These are phyloP conservation scores for Minunthozetes semirufus DNA, from an alignment of 2,888 invertebrate species.

Conservation along the genomic window DNA sequence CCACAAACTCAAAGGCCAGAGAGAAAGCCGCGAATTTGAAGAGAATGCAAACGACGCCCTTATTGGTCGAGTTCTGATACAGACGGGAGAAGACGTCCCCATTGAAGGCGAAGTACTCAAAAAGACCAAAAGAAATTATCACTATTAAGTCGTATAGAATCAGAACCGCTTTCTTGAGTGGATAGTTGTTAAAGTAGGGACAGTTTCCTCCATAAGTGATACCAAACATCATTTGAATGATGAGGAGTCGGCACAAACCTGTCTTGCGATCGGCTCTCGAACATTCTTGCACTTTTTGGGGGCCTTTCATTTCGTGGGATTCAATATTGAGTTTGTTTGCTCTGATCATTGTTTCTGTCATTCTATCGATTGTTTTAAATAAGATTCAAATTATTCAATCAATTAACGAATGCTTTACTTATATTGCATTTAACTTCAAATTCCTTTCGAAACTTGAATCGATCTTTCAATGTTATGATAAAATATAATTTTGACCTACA, in stretches of 20 bases:
- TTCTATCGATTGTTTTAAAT: no score
- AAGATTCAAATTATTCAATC: no score
- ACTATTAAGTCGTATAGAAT: background rate
- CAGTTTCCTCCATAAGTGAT: background rate
- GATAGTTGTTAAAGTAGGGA: background rate
- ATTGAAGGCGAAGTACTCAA: background rate
- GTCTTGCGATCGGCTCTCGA: background rate
- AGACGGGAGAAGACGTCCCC: background rate
- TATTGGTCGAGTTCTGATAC: background rate
- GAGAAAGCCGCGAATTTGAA: background rate
- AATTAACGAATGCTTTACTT: no score
- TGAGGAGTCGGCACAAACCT: background rate
- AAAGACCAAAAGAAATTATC: background rate
- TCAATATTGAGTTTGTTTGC: no score
- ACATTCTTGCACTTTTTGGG: background rate
- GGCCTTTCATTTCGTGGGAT: no score
- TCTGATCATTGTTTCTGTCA: no score
- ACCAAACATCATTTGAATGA: background rate
- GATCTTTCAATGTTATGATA: no score
- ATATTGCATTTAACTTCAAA: no score
- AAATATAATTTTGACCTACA: no score
- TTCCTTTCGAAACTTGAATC: no score
- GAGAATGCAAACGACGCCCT: background rate
- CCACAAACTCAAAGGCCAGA: background rate
- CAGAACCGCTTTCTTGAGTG: background rate